Percentiles rank a stretch among this genome's conserved stretches.
Conservation (phyloP, 2,888 invertebrate genomes). For the Blastobasis adustella region DNA sequence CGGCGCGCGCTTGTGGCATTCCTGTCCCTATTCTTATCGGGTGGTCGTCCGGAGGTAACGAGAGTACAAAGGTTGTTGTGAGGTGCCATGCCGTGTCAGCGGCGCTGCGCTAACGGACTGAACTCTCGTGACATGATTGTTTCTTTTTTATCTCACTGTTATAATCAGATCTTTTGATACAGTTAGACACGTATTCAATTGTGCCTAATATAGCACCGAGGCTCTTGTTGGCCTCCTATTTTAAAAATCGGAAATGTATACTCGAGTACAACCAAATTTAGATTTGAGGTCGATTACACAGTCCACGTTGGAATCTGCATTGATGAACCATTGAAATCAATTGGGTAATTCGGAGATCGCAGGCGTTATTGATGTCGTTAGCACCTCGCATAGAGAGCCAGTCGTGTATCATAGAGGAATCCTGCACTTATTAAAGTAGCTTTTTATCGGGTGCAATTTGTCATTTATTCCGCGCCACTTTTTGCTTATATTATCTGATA, state of each 20-base stretch:
- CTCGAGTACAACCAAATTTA: too few species aligned
- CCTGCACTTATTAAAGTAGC: constrained; percentile 25
- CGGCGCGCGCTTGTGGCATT: constrained; percentile 67
- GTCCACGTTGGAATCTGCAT: too few species aligned
- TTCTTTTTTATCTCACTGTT: constrained; percentile 25
- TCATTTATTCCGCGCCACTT: constrained; percentile 49
- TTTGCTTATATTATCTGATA: constrained; percentile 53
- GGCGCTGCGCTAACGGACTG: constrained; percentile 37
- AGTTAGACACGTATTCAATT: constrained; percentile 7
- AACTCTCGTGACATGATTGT: constrained; percentile 47
- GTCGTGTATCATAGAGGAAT: constrained; percentile 11
- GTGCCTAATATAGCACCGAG: constrained; percentile 2
- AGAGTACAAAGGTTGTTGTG: constrained; percentile 69
- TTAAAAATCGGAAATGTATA: too few species aligned
- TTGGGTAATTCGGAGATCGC: too few species aligned
- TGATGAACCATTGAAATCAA: too few species aligned
- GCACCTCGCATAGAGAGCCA: background rate
- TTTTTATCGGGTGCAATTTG: constrained; percentile 51
- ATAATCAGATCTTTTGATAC: constrained; percentile 11
- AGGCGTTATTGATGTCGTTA: background rate
- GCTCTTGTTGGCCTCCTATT: too few species aligned
- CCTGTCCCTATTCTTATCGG: constrained; percentile 65
- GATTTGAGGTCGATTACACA: too few species aligned
- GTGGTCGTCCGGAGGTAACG: constrained; percentile 64
- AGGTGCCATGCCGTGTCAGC: constrained; percentile 63